phyloP scores from a whole-genome alignment of 2,888 invertebrate genomes.

The Tetranychus truncatus region DNA sequence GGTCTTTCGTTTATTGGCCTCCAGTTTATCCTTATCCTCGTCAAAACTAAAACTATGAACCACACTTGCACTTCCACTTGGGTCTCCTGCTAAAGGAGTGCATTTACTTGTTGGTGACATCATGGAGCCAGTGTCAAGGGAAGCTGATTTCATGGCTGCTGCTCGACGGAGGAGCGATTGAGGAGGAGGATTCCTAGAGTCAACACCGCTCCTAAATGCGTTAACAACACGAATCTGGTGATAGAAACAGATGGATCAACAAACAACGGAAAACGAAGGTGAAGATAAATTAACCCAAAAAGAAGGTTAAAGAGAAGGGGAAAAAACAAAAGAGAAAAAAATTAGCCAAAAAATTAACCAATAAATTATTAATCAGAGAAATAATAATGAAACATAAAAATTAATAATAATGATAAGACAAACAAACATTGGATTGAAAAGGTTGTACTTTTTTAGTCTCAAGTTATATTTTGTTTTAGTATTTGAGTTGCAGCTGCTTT shows the following conservation, averaged over 20 bases:
- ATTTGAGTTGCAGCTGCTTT: too few species aligned
- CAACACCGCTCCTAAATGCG: constrained; percentile 94
- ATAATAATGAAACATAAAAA: constrained; percentile 30
- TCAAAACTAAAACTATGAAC: constrained; percentile 11
- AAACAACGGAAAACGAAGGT: constrained; percentile 14
- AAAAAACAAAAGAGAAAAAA: constrained; percentile 24
- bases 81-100: not conserved
- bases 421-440: not conserved
- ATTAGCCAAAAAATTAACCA: constrained; percentile 27
- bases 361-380: constrained; percentile 26
- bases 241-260: constrained; percentile 9
- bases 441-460: too few species aligned
- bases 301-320: constrained; percentile 31
- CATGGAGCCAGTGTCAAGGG: constrained; percentile 16
- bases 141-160: constrained; percentile 19
- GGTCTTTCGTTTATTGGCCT: not conserved
- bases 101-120: not conserved
- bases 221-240: constrained; percentile 98
- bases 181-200: constrained; percentile 76
- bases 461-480: too few species aligned
- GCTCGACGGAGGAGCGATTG: constrained; percentile 17
- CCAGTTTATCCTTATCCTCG: constrained; percentile 5
- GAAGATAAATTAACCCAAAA: constrained; percentile 30
- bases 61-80: not conserved
- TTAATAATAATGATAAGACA: constrained; percentile 30